A percentile compares a stretch with the other conserved stretches of the same genome.
phyloP scores from a whole-genome alignment of 37 sponge, comb jelly and placozoan genomes.

The Spongilla lacustris region DNA sequence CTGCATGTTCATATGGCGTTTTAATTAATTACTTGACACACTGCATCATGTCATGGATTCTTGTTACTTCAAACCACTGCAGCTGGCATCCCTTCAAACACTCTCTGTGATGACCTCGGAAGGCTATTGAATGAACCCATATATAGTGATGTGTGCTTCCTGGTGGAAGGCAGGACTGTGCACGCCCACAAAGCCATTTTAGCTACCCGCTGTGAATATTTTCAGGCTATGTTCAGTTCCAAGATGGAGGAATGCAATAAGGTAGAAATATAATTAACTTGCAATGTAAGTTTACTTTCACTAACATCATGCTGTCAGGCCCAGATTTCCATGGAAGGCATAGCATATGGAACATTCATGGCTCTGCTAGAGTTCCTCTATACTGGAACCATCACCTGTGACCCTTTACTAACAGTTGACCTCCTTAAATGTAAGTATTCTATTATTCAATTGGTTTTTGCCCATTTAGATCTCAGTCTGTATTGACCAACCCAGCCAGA shows the following conservation, averaged over 20 bases:
- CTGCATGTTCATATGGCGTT: too few relatives aligned
- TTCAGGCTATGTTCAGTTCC: constrained; percentile 67
- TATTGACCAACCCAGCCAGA: too few relatives aligned
- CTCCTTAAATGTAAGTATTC: constrained; percentile 24
- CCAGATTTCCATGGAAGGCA: constrained; percentile 30
- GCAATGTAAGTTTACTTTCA: neutral
- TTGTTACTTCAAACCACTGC: neutral
- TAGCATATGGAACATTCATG: constrained; percentile 33
- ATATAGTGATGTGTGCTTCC: constrained; percentile 59
- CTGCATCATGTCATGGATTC: neutral
- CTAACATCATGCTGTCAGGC: constrained; percentile 26
- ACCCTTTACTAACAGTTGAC: neutral
- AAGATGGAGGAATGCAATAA: constrained; percentile 30
- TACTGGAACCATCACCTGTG: constrained; percentile 34
- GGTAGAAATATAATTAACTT: too few relatives aligned
- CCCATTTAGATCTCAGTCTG: too few relatives aligned
- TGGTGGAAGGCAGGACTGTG: constrained; percentile 42
- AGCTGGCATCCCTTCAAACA: neutral
- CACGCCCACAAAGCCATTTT: constrained; percentile 63
- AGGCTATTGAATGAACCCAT: constrained; percentile 38
- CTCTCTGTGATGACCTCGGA: neutral
- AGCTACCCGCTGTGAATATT: constrained; percentile 60
- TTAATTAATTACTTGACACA: too few relatives aligned
- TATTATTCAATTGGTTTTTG: too few relatives aligned
- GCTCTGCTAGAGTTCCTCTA: constrained; percentile 75